A percentile compares a stretch with the other conserved stretches of the same genome.
Conservation (phyloP, 2,888 invertebrate species). For the Hydraecia micacea region DNA sequence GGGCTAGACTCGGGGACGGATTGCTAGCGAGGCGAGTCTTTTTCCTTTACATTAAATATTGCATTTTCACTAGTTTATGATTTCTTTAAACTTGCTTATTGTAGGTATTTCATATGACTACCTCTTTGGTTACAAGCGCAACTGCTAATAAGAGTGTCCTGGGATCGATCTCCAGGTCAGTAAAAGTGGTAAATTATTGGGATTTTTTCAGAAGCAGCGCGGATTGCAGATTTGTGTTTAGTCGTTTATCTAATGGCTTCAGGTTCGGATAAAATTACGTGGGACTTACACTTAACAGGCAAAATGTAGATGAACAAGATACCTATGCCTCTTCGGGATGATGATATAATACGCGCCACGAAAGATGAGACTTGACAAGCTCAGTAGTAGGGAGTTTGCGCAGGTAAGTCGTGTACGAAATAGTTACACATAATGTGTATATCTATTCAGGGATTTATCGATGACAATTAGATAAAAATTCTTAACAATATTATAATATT, state of each 20-base stretch:
- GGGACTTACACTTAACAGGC: not conserved
- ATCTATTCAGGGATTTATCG: too few species aligned
- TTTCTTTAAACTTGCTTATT: not conserved
- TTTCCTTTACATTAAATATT: slow-evolving; percentile 19
- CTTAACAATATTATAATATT: too few species aligned
- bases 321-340: not conserved
- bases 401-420: too few species aligned
- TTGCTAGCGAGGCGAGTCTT: slow-evolving; percentile 9
- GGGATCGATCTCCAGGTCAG: not conserved
- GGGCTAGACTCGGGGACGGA: not conserved
- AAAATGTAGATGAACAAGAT: not conserved
- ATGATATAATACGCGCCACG: too few species aligned
- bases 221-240: not conserved
- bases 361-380: too few species aligned
- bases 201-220: not conserved
- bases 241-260: not conserved
- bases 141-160: too few species aligned
- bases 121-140: not conserved
- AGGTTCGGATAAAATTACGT: not conserved
- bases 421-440: too few species aligned
- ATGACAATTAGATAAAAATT: too few species aligned
- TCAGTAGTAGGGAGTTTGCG: too few species aligned
- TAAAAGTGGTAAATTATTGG: not conserved
- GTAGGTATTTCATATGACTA: too few species aligned
- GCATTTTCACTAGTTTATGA: slow-evolving; percentile 3